Evolutionary conservation across 2,888 invertebrate genomes (phyloP), one percentile per base, ranked within the genome.

Genomic region (Sinodicranocentrus sp.): DNA sequence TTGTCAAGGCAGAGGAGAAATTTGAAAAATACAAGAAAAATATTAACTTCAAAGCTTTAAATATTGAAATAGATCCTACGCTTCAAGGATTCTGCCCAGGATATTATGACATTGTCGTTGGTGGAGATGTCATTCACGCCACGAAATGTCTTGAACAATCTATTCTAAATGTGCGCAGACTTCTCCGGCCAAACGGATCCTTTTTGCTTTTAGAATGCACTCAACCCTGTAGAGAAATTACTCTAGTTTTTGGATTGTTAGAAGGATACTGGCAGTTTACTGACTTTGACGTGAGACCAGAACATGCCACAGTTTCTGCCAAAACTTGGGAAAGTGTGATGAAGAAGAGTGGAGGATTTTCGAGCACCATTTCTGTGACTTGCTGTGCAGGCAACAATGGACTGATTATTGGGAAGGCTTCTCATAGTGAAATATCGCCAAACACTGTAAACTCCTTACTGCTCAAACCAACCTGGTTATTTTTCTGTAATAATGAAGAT

Each of bases 1-100:
- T 85, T 48, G 19, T 26, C 17, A 63, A 63, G 8, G 85, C 85
- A 2, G 71, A 79, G n/a, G 33, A 77, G 15, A 44, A 70, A 39
- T 84, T 80, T 43, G 61, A 57, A 1, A 73, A 73, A 23, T 26
- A 21, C 17, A 13, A 3, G n/a, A 70, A 79, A 57, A 54, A 63
- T 13, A 61, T 85, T 6, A 67, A 79, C 1, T 85, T 57, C 52
- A 75, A 67, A 44, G 57, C 57, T 10, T 21, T 86, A 13, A 82
- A 86, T 25, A 57, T 85, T 26, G 86, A 86, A 25, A 65, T 84
- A 0, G 86, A 86, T 63, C 86, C 86, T 0, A n/a, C 80, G 57
- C 1, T 48, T 0, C 86, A 86, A 23, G 86, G 85, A 21, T 86
- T 84, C 26, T 28, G 65, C 13, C 86, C 86, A 5, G 68, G 57